phyloP scores from a whole-genome alignment of 1,140 invertebrate genomes.

The Ips typographus region DNA sequence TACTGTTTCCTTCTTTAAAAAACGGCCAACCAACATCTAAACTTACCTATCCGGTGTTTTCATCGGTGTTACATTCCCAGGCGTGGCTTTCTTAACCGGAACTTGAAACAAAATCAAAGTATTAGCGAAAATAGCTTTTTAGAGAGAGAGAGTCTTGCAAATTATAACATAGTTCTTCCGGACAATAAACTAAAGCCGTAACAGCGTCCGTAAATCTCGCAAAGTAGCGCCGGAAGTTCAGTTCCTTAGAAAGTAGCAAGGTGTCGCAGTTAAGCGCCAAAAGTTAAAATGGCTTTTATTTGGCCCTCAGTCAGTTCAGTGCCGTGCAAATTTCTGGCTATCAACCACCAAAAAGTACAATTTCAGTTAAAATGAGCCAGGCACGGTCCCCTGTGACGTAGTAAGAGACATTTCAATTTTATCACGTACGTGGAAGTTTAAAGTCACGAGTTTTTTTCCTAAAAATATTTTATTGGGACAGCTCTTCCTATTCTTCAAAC shows the following conservation, averaged over 20 bases:
- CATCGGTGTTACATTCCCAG: conserved; percentile 36
- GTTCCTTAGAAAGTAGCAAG: conserved; percentile 29
- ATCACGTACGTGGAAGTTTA: too few relatives aligned
- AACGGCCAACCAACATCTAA: background rate
- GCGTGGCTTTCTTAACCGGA: conserved; percentile 41
- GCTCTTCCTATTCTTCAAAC: too few relatives aligned
- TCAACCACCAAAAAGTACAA: too few relatives aligned
- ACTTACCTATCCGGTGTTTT: conserved; percentile 45
- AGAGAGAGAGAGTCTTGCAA: background rate
- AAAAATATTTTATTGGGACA: too few relatives aligned
- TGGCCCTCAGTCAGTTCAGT: background rate
- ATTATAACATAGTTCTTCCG: conserved; percentile 14
- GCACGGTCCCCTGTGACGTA: too few relatives aligned
- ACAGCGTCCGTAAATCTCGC: conserved; percentile 24
- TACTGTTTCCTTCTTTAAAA: too few relatives aligned
- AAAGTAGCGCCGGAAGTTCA: conserved; percentile 12
- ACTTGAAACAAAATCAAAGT: conserved; percentile 38
- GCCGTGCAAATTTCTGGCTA: conserved; percentile 8
- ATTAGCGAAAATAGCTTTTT: background rate
- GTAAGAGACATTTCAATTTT: too few relatives aligned
- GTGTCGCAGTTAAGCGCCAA: conserved; percentile 23
- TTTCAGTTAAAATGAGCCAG: too few relatives aligned
- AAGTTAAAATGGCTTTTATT: conserved; percentile 42
- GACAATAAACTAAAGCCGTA: conserved; percentile 22
- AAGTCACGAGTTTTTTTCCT: too few relatives aligned